Conservation (phyloP, 2,888 invertebrate genomes). For the Habroteleia sp. region DNA sequence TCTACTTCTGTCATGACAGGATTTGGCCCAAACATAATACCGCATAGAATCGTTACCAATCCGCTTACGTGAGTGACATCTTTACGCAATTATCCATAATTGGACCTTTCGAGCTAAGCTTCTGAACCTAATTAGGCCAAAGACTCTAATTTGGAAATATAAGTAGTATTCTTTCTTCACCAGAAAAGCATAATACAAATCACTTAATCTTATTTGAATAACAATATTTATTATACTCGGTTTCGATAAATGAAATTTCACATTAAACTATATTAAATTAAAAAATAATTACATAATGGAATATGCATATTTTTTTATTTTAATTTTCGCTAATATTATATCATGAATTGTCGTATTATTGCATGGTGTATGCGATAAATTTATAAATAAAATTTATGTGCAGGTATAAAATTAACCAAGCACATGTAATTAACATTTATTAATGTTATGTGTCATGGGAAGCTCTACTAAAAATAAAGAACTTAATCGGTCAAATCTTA, state of each 20-base stretch:
- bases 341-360: no score
- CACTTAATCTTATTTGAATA: slow-evolving; percentile 42
- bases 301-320: no score
- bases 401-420: no score
- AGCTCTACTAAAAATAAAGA: no score
- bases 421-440: slow-evolving; percentile 16
- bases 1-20: slow-evolving; percentile 63
- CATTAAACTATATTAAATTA: no score
- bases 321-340: no score
- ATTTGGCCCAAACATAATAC: slow-evolving; percentile 76
- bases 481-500: slow-evolving; percentile 65
- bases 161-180: slow-evolving; percentile 39
- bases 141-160: slow-evolving; percentile 73
- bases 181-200: slow-evolving; percentile 40
- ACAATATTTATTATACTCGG: slow-evolving; percentile 22
- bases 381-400: no score
- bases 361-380: no score
- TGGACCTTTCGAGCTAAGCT: slow-evolving; percentile 74
- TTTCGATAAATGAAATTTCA: no score
- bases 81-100: slow-evolving; percentile 81
- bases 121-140: slow-evolving; percentile 77
- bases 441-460: no score
- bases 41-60: slow-evolving; percentile 76
- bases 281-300: no score
- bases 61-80: slow-evolving; percentile 80